These are phyloP conservation scores for Drosophila hamatofila DNA, from an alignment of 2,888 invertebrate species.

Conservation along the genomic window DNA sequence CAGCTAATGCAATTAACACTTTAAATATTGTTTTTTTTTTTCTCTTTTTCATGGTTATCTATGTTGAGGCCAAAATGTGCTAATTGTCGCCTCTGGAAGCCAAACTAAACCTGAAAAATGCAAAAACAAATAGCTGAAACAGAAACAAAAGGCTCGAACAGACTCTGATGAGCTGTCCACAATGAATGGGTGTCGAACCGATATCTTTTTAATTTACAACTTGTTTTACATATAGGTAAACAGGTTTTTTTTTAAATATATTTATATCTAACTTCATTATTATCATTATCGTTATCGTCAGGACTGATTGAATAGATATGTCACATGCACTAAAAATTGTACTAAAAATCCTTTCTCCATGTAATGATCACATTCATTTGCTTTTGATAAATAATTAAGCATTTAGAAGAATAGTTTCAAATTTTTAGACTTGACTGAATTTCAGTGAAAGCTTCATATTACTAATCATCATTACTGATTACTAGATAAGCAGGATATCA, in stretches of 20 bases:
- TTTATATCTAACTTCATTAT: not conserved
- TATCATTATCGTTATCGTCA: not conserved
- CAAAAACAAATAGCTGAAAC: slow-evolving; percentile 6
- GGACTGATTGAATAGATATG: not conserved
- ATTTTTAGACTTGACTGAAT: too few species aligned
- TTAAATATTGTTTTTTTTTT: not conserved
- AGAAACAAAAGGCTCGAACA: not conserved
- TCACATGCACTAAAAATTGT: not conserved
- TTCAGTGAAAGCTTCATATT: too few species aligned
- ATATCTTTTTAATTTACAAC: not conserved
- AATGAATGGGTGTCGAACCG: not conserved
- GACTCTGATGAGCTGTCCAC: not conserved
- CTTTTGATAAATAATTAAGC: too few species aligned
- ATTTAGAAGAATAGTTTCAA: too few species aligned
- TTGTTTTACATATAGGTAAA: not conserved
- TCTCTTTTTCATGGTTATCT: not conserved
- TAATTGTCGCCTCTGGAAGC: slow-evolving; percentile 27
- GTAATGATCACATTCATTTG: too few species aligned
- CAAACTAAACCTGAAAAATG: slow-evolving; percentile 1
- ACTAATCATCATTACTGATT: too few species aligned
- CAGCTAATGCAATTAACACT: slow-evolving; percentile 42
- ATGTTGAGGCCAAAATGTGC: slow-evolving; percentile 24
- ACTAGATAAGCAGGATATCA: not conserved
- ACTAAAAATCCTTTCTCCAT: too few species aligned
- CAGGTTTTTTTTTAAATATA: not conserved